Evolutionary conservation across 2,113 vertebrate genomes (phyloP).

Genomic region (Trinectes maculatus): DNA sequence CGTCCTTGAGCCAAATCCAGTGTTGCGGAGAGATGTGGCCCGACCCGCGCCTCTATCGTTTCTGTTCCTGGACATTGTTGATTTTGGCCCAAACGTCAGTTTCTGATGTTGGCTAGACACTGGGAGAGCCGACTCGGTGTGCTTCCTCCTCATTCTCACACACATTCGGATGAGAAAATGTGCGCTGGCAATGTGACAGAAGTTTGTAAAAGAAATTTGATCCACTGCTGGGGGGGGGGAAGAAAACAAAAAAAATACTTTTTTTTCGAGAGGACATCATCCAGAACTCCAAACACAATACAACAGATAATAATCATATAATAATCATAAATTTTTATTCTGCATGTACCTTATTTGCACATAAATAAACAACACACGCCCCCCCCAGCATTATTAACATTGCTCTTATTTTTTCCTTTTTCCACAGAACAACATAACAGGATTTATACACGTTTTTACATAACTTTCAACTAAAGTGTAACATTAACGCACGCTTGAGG

Average conservation of each 20-base stretch:
- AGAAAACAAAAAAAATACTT: neutral
- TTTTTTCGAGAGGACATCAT: constrained; percentile 42
- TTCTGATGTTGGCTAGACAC: constrained; percentile 61
- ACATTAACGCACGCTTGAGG: constrained; percentile 87
- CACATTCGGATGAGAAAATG: constrained; percentile 67
- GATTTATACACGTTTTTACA: constrained; percentile 93
- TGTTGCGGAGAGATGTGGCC: constrained; percentile 54
- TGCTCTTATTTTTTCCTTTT: constrained; percentile 41
- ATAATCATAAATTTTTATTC: constrained; percentile 95
- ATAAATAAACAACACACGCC: constrained; percentile 87
- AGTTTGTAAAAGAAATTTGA: constrained; percentile 56
- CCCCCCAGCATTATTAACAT: constrained; percentile 89
- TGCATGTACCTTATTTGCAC: constrained; percentile 93
- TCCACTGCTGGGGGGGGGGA: constrained; percentile 31
- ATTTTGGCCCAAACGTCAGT: constrained; percentile 59
- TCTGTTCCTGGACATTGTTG: constrained; percentile 66
- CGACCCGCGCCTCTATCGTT: constrained; percentile 26
- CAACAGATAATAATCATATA: constrained; percentile 81
- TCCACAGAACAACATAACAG: constrained; percentile 76
- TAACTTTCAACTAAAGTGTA: constrained; percentile 88
- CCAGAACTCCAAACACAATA: constrained; percentile 47
- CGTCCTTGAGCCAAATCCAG: constrained; percentile 56
- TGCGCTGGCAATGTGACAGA: constrained; percentile 61
- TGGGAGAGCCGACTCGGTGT: constrained; percentile 51
- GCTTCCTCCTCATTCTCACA: constrained; percentile 71